A percentile compares a stretch with the other conserved stretches of the same genome.
Evolutionary conservation across 2,797 vertebrate species (phyloP).

Genomic region (Xenopus petersii): DNA sequence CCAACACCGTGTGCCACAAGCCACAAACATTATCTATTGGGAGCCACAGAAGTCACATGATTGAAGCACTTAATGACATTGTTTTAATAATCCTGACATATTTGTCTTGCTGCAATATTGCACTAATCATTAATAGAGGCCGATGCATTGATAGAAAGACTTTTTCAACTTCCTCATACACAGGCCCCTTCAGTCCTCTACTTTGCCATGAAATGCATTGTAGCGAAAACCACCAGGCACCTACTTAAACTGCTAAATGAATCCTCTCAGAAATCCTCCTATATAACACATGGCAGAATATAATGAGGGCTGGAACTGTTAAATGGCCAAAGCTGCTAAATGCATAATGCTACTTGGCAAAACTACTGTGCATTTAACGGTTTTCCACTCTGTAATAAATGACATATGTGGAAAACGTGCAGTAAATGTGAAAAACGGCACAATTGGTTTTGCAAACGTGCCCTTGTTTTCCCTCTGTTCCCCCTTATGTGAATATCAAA

Average conservation of each 20-base stretch:
- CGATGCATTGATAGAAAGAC: constrained; percentile 1
- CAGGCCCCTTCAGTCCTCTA: constrained; percentile 49
- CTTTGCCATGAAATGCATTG: constrained; percentile 65
- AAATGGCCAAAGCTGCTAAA: constrained; percentile 82
- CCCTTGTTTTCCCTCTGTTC: constrained; percentile 58
- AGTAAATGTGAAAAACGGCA: constrained; percentile 72
- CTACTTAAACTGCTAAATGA: constrained; percentile 73
- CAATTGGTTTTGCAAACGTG: constrained; percentile 77
- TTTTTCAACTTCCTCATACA: neutral
- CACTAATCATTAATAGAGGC: neutral
- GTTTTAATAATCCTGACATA: no score
- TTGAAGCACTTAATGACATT: no score
- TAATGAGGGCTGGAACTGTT: constrained; percentile 80
- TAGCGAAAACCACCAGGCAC: constrained; percentile 68
- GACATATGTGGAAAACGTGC: constrained; percentile 78
- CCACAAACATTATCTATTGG: no score
- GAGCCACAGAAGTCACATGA: no score
- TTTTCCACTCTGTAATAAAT: constrained; percentile 83
- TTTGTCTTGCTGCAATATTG: no score
- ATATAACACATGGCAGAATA: constrained; percentile 78
- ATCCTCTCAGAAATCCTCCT: constrained; percentile 65
- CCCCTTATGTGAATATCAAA: constrained; percentile 65
- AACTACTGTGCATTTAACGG: constrained; percentile 82
- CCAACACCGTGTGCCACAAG: no score
- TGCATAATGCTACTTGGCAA: constrained; percentile 82